Base-by-base conservation (phyloP, 1,140 invertebrate species). In the Hermatobates lingyangjiaoensis region DNA sequence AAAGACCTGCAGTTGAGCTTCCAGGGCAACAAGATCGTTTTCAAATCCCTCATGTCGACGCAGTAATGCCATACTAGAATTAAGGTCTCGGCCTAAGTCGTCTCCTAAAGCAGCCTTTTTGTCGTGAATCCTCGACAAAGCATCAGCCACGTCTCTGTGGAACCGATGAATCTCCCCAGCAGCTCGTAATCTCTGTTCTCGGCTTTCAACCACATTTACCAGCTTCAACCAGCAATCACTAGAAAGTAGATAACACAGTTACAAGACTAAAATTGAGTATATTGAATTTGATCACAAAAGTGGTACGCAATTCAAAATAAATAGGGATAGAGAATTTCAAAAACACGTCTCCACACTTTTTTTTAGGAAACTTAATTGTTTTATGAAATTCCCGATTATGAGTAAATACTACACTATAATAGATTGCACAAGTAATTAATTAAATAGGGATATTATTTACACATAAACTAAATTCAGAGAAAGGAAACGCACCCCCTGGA, bases 131-230 rank as follows among this genome's bases (percentile, higher is more conserved):
- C 91, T 73, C 12, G 86, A 84, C 1, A 92, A 66, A 3, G 92
- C 84, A 62, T 98, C 93, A 5, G 85, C 87, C 0, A 93, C 90
- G 65, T 98, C 93, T 23, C 91, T 76, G 68, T 97, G 93, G 74
- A 95, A 97, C 34, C 90, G 74, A 66, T 97, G 93, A 55, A 97
- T 92, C 68, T 96, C 89, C 20, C 87, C 91, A 4, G 93, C 93
- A 0, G 89, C 91, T 59, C 81, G 77, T 7, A 98, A 70, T 46
- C 90, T 81, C 52, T 83, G 76, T 56, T 90, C 86, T 14, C 92
- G 74, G 50, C 83, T 77, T 57, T 85, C 80, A 39, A 97, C 81
- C 58, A 89, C 76, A 27, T 88, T 80, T 30, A 93, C 68, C 0
- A 97, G 72, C 42, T 83, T 76, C 54, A 90, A 80, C 93, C 93